Evolutionary conservation across 2,113 vertebrate genomes (phyloP).

Genomic region (Microtus oregoni): DNA sequence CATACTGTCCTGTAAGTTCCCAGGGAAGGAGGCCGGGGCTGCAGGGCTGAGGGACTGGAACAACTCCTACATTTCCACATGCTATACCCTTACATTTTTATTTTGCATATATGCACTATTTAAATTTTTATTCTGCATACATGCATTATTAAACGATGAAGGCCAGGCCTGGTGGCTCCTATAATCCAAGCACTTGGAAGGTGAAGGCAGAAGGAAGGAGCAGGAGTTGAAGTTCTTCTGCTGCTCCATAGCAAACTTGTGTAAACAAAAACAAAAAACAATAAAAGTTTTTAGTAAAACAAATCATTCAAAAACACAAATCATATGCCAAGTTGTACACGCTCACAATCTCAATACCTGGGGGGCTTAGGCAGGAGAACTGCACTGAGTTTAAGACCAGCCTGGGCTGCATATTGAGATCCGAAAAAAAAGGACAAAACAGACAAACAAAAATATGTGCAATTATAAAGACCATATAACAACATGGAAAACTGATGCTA

Average conservation of each 20-base stretch:
- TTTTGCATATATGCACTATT: background rate
- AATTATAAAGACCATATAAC: background rate
- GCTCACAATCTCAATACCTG: background rate
- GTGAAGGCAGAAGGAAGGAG: background rate
- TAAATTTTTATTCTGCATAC: background rate
- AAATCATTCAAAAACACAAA: slow-evolving; percentile 51
- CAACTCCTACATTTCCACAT: slow-evolving; percentile 20
- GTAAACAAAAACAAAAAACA: background rate
- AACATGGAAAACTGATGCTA: slow-evolving; percentile 15
- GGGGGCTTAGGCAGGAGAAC: background rate
- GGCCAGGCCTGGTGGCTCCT: background rate
- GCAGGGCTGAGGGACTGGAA: background rate
- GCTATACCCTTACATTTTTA: slow-evolving; percentile 8
- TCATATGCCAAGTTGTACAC: background rate
- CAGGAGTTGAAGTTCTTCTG: background rate
- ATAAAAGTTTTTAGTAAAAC: slow-evolving; percentile 42
- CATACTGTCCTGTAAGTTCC: background rate
- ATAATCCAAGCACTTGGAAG: background rate
- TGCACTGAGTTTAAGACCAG: background rate
- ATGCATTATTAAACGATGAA: background rate
- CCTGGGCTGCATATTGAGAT: background rate
- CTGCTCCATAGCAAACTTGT: background rate
- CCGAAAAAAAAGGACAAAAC: background rate
- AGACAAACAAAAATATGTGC: background rate
- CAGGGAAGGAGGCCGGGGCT: background rate